Conservation (phyloP, 2,797 vertebrate genomes). For the Spinibarbus caldwelli region DNA sequence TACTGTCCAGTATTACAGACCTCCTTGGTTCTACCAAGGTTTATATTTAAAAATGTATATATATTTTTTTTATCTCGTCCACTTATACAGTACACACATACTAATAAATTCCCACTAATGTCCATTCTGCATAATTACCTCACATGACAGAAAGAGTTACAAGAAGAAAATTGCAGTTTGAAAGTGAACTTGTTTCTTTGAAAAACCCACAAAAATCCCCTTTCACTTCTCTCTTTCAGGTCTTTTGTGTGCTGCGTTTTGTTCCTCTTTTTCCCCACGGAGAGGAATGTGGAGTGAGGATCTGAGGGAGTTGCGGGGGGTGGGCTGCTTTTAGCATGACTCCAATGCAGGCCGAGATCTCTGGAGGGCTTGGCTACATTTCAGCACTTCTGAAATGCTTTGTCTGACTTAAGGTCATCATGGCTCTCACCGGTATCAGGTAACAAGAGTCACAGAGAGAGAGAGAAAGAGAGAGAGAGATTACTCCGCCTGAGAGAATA, state of each 20-base stretch:
- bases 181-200: conserved; percentile 32
- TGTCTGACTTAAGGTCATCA: conserved; percentile 86
- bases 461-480: conserved; percentile 46
- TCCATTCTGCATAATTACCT: neutral
- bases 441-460: conserved; percentile 83
- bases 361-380: conserved; percentile 83
- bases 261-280: conserved; percentile 48
- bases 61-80: too few species aligned
- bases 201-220: conserved; percentile 40
- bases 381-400: conserved; percentile 92
- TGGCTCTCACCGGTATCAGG: conserved; percentile 96
- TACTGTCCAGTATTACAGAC: neutral
- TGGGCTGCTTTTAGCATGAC: conserved; percentile 52
- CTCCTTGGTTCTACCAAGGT: neutral
- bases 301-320: conserved; percentile 42
- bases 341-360: conserved; percentile 67
- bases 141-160: conserved; percentile 18
- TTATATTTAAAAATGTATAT: neutral
- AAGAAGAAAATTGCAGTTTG: neutral
- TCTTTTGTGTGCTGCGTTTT: conserved; percentile 49
- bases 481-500: conserved; percentile 39
- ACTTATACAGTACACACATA: neutral
- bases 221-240: conserved; percentile 47
- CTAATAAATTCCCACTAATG: neutral
- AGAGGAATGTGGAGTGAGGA: conserved; percentile 55